Percentiles rank a stretch among this genome's conserved stretches.
These are phyloP conservation scores for Pangasius larnaudii DNA, from an alignment of 2,797 vertebrate species.

Conservation along the genomic window DNA sequence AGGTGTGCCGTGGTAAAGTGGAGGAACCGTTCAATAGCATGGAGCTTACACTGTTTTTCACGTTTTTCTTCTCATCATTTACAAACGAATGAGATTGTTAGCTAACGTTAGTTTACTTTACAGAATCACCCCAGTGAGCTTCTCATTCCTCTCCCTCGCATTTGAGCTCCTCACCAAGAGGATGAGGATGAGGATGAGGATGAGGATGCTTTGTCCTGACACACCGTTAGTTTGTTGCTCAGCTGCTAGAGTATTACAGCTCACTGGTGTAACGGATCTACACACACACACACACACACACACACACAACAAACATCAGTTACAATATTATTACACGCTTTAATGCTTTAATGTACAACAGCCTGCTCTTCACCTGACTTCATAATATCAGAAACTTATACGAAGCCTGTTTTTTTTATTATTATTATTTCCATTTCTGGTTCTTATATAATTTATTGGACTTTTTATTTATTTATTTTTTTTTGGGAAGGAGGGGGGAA, in stretches of 20 bases:
- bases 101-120: background rate
- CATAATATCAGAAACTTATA: background rate
- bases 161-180: background rate
- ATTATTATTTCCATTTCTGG: conserved; percentile 15
- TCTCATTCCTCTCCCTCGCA: background rate
- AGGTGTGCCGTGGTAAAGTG: background rate
- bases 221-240: background rate
- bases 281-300: conserved; percentile 10
- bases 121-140: background rate
- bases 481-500: too few relatives aligned
- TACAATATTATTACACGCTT: background rate
- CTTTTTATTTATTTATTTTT: background rate
- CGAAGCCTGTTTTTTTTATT: too few relatives aligned
- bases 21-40: background rate
- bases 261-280: background rate
- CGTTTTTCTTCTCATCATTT: background rate
- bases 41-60: background rate
- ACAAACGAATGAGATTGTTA: background rate
- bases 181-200: background rate
- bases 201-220: background rate
- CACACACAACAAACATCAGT: background rate
- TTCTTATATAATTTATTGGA: background rate
- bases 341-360: background rate
- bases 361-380: background rate
- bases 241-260: background rate